Evolutionary conservation across 2,888 invertebrate genomes (phyloP), one percentile per base, ranked within the genome.

Genomic region (Onchidella celtica): DNA sequence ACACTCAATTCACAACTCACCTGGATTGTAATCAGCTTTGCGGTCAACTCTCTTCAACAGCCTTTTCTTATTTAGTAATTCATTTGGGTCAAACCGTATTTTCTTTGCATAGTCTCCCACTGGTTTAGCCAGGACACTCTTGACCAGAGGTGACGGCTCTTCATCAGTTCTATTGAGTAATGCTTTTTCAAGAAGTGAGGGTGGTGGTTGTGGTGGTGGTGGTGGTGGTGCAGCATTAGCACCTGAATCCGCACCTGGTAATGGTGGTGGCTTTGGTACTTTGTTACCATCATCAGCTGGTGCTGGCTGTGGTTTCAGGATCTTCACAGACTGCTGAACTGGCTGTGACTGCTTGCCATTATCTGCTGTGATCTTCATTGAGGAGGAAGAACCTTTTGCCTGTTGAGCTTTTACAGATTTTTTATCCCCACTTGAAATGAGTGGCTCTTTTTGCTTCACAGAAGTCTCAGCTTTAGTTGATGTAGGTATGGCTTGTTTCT

Each of bases 41-140:
- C 83, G 77, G 32, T 83, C 69, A 29, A 83, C 75, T 47, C 36
- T 78, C 69, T 81, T 83, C 74, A 83, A 38, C 4, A 63, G 68
- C 59, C 81, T 65, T 38, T 78, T 83, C 36, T 81, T 61, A 3
- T 61, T 59, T 34, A 81, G 17, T 47, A 83, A 47, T n/a, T 78
- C 83, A 32, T 59, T 32, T 27, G 75, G 17, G 2, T 34, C 11
- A 40, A 80, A 61, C 9, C 4, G 34, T 32, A 70, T 1, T 69
- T 47, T 38, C 36, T 34, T 6, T 9, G 38, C 0, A 11, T 61
- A n/a, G 14, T 36, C 69, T 38, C 6, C 0, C 1, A 32, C 27
- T 32, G 68, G 36, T 21, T 38, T 68, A n/a, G 34, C 68, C 14
- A 68, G 32, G 21, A 68, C 9, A 21, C n/a, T 24, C 11, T 68